Evolutionary conservation across 2,888 invertebrate species (phyloP).

Genomic region (Volucella bombylans): DNA sequence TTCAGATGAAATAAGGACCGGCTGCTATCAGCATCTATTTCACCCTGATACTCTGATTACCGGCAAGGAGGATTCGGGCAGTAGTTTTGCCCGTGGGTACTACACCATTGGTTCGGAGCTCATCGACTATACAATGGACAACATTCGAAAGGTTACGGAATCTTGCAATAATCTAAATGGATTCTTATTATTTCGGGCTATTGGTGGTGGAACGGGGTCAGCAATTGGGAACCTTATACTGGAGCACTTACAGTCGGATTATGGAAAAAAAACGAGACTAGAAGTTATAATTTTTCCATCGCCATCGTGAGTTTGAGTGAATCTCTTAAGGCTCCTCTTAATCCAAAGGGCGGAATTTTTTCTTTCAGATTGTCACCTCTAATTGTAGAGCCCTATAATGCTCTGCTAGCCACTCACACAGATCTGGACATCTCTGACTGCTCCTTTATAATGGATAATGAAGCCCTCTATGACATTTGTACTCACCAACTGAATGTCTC

Average conservation of each 20-base stretch:
- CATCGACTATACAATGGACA: constrained; percentile 88
- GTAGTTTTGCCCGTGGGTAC: constrained; percentile 92
- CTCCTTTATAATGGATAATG: constrained; percentile 89
- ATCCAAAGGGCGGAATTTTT: background rate
- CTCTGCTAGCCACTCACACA: constrained; percentile 87
- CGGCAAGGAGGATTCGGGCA: constrained; percentile 93
- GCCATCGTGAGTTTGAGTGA: constrained; percentile 84
- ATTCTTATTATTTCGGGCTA: constrained; percentile 87
- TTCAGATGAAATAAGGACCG: constrained; percentile 87
- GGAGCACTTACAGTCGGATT: constrained; percentile 86
- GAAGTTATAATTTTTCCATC: constrained; percentile 92
- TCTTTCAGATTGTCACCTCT: constrained; percentile 85
- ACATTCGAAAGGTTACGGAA: constrained; percentile 86
- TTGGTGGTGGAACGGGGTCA: constrained; percentile 91
- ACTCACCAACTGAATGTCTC: constrained; percentile 88
- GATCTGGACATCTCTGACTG: constrained; percentile 88
- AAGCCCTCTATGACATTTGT: constrained; percentile 90
- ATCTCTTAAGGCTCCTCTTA: background rate
- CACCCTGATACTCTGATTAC: constrained; percentile 89
- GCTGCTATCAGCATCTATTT: constrained; percentile 88
- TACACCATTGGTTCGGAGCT: constrained; percentile 90
- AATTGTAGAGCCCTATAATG: constrained; percentile 90
- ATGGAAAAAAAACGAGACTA: constrained; percentile 86
- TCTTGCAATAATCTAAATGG: constrained; percentile 86
- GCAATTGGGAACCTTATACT: constrained; percentile 88